Conservation (phyloP, 1,140 invertebrate genomes). For the Heliconius melpomene region DNA sequence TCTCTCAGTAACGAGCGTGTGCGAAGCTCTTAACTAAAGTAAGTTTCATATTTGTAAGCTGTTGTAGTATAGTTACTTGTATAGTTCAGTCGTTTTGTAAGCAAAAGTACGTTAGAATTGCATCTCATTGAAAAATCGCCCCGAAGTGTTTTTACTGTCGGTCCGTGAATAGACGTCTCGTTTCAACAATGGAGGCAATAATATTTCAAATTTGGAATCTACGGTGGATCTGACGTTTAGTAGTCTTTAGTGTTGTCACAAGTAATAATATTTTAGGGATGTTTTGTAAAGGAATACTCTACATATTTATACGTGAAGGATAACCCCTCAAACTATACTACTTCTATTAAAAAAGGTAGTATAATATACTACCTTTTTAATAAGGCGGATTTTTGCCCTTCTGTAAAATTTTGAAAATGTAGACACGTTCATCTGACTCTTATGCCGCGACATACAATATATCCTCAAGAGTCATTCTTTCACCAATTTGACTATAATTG, state of each 20-base stretch:
- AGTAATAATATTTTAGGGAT: too few relatives aligned
- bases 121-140: constrained; percentile 11
- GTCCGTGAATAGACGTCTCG: background rate
- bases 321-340: too few relatives aligned
- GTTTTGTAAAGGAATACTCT: too few relatives aligned
- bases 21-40: constrained; percentile 5
- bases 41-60: background rate
- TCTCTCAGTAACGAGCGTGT: constrained; percentile 4
- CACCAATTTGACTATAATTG: too few relatives aligned
- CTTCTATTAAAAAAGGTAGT: too few relatives aligned
- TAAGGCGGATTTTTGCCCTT: too few relatives aligned
- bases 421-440: too few relatives aligned
- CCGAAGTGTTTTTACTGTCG: background rate
- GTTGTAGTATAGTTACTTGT: background rate
- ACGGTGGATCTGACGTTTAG: background rate
- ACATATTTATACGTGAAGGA: too few relatives aligned
- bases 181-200: constrained; percentile 1
- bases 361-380: too few relatives aligned
- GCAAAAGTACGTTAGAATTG: constrained; percentile 10
- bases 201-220: constrained; percentile 9
- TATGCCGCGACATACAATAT: too few relatives aligned
- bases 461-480: too few relatives aligned
- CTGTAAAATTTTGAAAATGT: too few relatives aligned
- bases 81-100: constrained; percentile 6
- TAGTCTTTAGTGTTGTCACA: background rate